Evolutionary conservation across 2,113 vertebrate genomes (phyloP), one percentile per base, ranked within the genome.

Genomic region (Alligator sinensis): DNA sequence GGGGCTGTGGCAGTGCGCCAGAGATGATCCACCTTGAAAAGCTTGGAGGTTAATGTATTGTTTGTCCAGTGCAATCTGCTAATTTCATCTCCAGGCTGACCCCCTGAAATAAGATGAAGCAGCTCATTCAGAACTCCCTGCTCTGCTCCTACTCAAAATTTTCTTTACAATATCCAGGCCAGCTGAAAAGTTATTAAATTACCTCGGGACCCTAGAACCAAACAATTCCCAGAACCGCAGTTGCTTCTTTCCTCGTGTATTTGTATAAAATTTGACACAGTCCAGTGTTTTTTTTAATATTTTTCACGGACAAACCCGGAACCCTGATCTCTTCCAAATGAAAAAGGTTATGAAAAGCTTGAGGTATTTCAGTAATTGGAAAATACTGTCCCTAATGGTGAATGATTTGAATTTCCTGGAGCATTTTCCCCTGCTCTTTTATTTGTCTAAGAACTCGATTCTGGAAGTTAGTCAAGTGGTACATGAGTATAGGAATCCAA

Each of bases 401-500:
- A 84, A 25, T 63, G 83, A 74, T 89, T 82, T 86, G 58, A 94
- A 91, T 85, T 93, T 77, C 82, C 70, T 72, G 70, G 63, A 90
- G 17, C 54, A 8, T 47, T 90, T 60, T 15, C 77, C 80, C 62
- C 55, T 62, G 55, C 25, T 58, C 25, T 95, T 89, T 57, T 94
- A 72, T 95, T 96, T 97, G 91, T 74, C 18, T 93, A 92, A 95
- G 89, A 93, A 75, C 19, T 85, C 22, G 2, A 2, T 84, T 86
- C 80, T 96, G 96, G 96, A 94, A 96, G 77, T 74, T 60, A 68
- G 27, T 85, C 78, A 91, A 95, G 80, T 86, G 84, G 28, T 84
- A 91, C 1, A 0, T 84, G 80, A 76, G 61, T 74, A 21, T 47
- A 27, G 62, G 78, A 89, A 89, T 94, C 77, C 86, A 89, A 88